These are phyloP conservation scores for Axis porcinus DNA, from an alignment of 2,113 vertebrate species.

Conservation along the genomic window DNA sequence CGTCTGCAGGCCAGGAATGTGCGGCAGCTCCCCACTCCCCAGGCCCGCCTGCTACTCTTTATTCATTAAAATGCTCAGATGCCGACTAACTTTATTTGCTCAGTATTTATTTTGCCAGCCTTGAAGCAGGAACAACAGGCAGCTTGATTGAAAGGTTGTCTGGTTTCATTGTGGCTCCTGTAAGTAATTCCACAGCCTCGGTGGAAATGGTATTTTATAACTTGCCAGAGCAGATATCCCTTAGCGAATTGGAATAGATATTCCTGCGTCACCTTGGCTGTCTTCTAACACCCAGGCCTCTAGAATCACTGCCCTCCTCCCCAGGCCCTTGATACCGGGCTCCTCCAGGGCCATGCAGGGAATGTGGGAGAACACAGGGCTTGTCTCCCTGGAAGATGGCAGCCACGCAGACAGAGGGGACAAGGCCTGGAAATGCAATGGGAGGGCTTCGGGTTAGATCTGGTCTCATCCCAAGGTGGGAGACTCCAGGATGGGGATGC, in stretches of 20 bases:
- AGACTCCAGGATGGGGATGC: not conserved
- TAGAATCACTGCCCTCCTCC: not conserved
- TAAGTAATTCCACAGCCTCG: slow-evolving; percentile 56
- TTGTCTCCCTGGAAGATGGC: not conserved
- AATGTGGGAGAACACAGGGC: not conserved
- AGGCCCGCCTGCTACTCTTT: slow-evolving; percentile 43
- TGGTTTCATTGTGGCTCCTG: slow-evolving; percentile 57
- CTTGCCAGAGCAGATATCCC: slow-evolving; percentile 62
- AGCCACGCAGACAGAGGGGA: not conserved
- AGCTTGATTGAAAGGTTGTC: slow-evolving; percentile 69
- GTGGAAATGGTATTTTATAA: slow-evolving; percentile 64
- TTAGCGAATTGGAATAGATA: slow-evolving; percentile 41
- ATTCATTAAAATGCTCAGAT: slow-evolving; percentile 73
- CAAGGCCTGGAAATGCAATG: not conserved
- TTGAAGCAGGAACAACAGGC: slow-evolving; percentile 67
- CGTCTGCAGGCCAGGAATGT: not conserved
- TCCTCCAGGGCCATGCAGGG: not conserved
- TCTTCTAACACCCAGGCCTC: not conserved
- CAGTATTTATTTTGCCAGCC: slow-evolving; percentile 69
- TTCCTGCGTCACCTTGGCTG: not conserved
- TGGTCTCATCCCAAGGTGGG: not conserved
- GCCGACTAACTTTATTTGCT: slow-evolving; percentile 72
- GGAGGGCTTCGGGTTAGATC: not conserved
- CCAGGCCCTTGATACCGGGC: fast-evolving
- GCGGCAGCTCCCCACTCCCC: not conserved